Base-by-base conservation (phyloP, 2,113 vertebrate species). In the Oreochromis niloticus region DNA sequence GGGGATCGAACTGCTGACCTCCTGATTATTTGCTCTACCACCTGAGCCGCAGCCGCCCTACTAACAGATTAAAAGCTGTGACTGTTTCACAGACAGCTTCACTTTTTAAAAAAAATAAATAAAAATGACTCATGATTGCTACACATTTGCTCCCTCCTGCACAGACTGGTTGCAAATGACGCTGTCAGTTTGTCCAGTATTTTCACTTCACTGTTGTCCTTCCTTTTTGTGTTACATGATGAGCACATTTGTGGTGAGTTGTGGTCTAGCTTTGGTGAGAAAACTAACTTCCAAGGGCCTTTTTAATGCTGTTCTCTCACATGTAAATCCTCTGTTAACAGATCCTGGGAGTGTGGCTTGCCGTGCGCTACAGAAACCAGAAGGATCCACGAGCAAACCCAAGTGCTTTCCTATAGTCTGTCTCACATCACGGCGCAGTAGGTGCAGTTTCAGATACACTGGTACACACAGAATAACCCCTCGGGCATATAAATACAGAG, bases 331-430 rank as follows among this genome's bases (percentile, higher is more conserved):
- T 80, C 82, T 43, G 19, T 61, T 81, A 68, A 5, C 94, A 99
- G 98, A 97, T 99, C 88, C 96, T 99, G 46, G 98, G 98, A 12
- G 97, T 99, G 82, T 98, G 98, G 98, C 97, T 99, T 36, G 98
- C 98, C 2, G 97, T 98, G 95, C 97, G 98, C 88, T 99, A 97
- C 96, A 96, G 98, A 87, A 99, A 98, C 96, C 98, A 98, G 91
- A 98, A 98, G 89, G 98, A 99, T 85, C 98, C 98, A 19, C 96
- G 97, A 82, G 98, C 98, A 8, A 99, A 99, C 86, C 98, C 98
- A 39, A 98, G 98, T 93, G 98, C 98, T 91, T 98, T 98, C 95
- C 96, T 98, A 96, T 98, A 99, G 96, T 95, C 82, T 16, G 61
- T 7, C 78, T 6, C 43, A 1, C 27, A 16, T 54, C 52, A 12